Base-by-base conservation (phyloP, 2,888 invertebrate species). In the Epistrophe grossulariae region DNA sequence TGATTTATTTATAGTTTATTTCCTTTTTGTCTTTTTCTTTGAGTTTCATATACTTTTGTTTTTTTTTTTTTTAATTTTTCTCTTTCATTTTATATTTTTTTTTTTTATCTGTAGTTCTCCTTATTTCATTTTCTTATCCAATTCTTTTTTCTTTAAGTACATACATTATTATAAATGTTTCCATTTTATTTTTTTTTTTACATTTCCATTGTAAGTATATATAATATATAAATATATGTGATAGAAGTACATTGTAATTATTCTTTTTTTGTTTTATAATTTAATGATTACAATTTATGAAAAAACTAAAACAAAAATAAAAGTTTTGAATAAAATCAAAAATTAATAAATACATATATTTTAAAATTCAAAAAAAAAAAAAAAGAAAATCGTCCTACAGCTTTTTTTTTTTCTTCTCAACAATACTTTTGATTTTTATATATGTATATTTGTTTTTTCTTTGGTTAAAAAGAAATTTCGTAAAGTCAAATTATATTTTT, bases 181-280 rank as follows among this genome's bases (percentile, higher is more conserved):
- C 64, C 48, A 50, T 66, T 66, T 72, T n/a, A n/a, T n/a, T 38
- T 57, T 79, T 70, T 59, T 11, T 60, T 84, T 79, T 76, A 48
- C 57, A 55, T 68, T 78, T 81, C 70, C 82, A 79, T 87, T 87
- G 74, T 78, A 78, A 82, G 87, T 82, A 87, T 87, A 87, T 83
- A 83, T 83, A 79, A 83, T 87, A 87, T 83, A 87, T 87, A 87
- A 60, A 78, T 79, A 87, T 87, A 87, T 82, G 83, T 83, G 87
- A 87, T 82, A 87, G 87, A 87, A 87, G 87, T 83, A 87, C 76
- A 79, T 87, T 82, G 79, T 87, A 76, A 87, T 87, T 74, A 85
- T 74, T 59, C 55, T 73, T 55, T 55, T 66, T 59, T 73, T 82
- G 43, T 55, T 50, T 48, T 40, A 48, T 71, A 71, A 82, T 79